These are phyloP conservation scores for Automeris io DNA, from an alignment of 2,888 invertebrate species.

Conservation along the genomic window DNA sequence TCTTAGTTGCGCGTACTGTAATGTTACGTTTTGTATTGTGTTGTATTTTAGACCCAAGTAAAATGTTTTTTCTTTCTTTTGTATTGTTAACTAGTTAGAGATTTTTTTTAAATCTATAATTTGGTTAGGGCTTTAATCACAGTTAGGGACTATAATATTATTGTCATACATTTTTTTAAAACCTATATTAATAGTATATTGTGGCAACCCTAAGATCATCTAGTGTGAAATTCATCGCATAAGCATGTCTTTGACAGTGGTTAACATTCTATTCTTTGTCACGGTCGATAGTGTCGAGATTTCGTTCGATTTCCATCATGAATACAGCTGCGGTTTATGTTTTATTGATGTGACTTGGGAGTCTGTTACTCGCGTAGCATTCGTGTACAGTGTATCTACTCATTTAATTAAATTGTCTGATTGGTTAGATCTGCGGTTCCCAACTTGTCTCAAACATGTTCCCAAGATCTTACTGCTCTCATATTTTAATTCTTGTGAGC, in stretches of 20 bases:
- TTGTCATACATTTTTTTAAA: not conserved
- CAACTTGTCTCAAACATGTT: too few relatives aligned
- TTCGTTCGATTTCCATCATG: constrained; percentile 38
- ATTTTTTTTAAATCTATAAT: too few relatives aligned
- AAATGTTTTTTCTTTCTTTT: too few relatives aligned
- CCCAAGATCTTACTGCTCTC: too few relatives aligned
- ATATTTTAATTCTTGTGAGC: too few relatives aligned
- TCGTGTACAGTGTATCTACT: not conserved
- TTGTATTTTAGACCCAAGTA: not conserved
- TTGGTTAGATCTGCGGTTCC: not conserved
- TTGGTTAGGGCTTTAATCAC: too few relatives aligned
- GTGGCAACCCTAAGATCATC: constrained; percentile 21
- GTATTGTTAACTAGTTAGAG: too few relatives aligned
- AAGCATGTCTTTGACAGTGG: constrained; percentile 32
- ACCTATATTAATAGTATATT: not conserved
- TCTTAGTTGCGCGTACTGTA: too few relatives aligned
- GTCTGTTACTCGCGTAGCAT: constrained; percentile 3
- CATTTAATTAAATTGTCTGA: not conserved
- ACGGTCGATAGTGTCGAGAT: constrained; percentile 31
- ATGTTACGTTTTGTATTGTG: too few relatives aligned
- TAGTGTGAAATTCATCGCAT: constrained; percentile 14
- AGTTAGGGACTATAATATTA: too few relatives aligned
- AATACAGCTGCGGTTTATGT: constrained; percentile 33
- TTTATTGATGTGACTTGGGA: constrained; percentile 29
- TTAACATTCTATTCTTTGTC: constrained; percentile 31